Evolutionary conservation across 2,888 invertebrate species (phyloP), one percentile per base, ranked within the genome.

Genomic region (Papilio gigon): DNA sequence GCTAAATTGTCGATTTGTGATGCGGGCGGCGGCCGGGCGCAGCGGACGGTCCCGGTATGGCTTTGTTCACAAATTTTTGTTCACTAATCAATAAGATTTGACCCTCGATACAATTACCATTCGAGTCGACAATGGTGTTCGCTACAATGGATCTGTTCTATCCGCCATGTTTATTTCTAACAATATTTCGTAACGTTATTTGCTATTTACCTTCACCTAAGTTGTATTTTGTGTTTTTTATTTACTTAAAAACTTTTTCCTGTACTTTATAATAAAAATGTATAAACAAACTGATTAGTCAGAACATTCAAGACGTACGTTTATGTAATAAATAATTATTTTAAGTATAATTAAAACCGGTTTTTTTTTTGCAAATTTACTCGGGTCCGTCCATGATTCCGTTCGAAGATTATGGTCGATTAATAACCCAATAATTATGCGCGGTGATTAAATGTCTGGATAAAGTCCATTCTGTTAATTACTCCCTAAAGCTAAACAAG

Each of bases 401-500:
- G 79, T 78, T 77, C 80, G 79, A 73, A 72, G 70, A 80, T 80
- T 83, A 79, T 81, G 80, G 81, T 81, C 84, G 74, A 76, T 78
- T 81, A 81, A 82, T 81, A 80, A 85, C 80, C 85, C 87, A 88
- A 87, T 89, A 90, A 91, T 91, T 91, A 91, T 81, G 83, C 79
- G 74, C 84, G 80, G 85, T 88, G 92, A 91, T 92, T 89, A 88
- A 87, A 90, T 87, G 83, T 80, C 75, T 77, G 82, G 89, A 91
- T 90, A 89, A 88, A 84, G 82, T 85, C 86, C 87, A 88, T 88
- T 89, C 87, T 78, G 84, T 88, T 92, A 92, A 92, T 91, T 92
- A 91, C 91, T 92, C 91, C 92, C 92, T 91, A 88, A 89, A 92
- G 92, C 92, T 85, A 92, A 89, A 89, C 82, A 84, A 82, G 80